Evolutionary conservation across 2,113 vertebrate genomes (phyloP).

Genomic region (Telmatochromis bifrenatus): DNA sequence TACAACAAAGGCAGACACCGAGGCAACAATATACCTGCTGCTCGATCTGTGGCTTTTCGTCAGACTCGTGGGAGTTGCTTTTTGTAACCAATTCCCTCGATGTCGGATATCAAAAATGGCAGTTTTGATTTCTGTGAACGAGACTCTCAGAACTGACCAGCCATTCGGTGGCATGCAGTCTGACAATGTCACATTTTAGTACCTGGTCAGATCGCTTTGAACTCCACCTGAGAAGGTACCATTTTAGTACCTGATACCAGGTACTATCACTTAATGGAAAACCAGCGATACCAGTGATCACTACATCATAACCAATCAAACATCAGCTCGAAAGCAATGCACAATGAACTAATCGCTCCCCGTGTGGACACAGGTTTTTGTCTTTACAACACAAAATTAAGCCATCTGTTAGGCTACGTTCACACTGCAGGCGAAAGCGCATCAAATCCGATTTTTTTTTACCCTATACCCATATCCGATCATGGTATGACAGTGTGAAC

Average conservation of each 20-base stretch:
- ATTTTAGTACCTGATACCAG: neutral
- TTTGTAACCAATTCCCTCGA: accelerated
- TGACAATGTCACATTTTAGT: neutral
- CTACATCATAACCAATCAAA: neutral
- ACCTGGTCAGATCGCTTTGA: neutral
- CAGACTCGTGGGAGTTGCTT: neutral
- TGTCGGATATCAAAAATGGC: neutral
- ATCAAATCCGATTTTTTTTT: accelerated
- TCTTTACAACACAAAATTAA: neutral
- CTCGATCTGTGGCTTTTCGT: neutral
- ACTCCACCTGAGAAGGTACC: neutral
- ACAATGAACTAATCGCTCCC: neutral
- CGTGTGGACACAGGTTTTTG: neutral
- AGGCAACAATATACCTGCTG: neutral
- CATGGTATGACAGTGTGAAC: neutral
- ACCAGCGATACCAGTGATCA: neutral
- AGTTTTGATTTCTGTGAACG: neutral
- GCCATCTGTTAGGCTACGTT: neutral
- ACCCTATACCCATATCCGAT: neutral
- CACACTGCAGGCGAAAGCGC: accelerated
- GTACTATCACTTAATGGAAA: neutral
- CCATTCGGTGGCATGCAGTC: neutral
- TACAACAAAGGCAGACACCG: neutral
- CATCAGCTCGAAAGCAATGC: neutral
- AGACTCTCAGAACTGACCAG: neutral